These are phyloP conservation scores for Pseudomugil gertrudae DNA, from an alignment of 2,797 vertebrate genomes.

Conservation along the genomic window DNA sequence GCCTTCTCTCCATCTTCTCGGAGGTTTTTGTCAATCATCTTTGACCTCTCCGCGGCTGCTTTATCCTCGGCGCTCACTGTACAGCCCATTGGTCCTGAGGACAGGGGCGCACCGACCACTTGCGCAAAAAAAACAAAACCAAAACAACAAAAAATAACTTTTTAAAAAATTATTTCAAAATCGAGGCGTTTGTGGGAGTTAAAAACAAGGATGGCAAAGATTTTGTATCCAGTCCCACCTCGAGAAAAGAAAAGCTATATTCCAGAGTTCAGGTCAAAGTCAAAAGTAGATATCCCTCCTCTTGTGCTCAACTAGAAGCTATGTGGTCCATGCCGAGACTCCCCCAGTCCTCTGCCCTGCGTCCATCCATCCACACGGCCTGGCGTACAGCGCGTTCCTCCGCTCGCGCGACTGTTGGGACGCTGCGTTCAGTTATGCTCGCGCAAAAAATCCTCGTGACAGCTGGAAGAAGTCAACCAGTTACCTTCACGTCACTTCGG, in stretches of 20 bases:
- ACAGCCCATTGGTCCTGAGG: conserved; percentile 90
- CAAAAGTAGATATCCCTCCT: conserved; percentile 33
- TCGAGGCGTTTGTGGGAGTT: conserved; percentile 10
- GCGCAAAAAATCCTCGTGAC: conserved; percentile 1
- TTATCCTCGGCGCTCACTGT: conserved; percentile 98
- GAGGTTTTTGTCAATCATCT: conserved; percentile 98
- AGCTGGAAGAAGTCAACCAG: conserved; percentile 3
- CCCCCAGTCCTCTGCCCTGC: conserved; percentile 28
- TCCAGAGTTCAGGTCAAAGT: conserved; percentile 10
- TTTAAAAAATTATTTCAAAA: neutral
- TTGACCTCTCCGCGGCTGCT: conserved; percentile 95
- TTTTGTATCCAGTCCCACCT: conserved; percentile 16
- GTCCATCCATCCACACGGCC: conserved; percentile 44
- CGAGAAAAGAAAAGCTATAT: conserved; percentile 10
- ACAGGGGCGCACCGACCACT: conserved; percentile 56
- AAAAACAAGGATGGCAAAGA: conserved; percentile 22
- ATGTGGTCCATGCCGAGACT: conserved; percentile 50
- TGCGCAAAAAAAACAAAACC: conserved; percentile 19
- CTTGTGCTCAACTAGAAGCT: neutral
- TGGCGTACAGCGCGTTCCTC: conserved; percentile 25
- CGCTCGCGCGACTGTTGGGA: conserved; percentile 14
- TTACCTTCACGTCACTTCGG: conserved; percentile 34
- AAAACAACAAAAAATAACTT: conserved; percentile 6
- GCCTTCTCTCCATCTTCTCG: conserved; percentile 97
- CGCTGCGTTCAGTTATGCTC: conserved; percentile 12